A percentile compares a stretch with the other conserved stretches of the same genome.
These are phyloP conservation scores for Cyprinodon tularosa DNA, from an alignment of 2,113 vertebrate genomes.

Conservation along the genomic window DNA sequence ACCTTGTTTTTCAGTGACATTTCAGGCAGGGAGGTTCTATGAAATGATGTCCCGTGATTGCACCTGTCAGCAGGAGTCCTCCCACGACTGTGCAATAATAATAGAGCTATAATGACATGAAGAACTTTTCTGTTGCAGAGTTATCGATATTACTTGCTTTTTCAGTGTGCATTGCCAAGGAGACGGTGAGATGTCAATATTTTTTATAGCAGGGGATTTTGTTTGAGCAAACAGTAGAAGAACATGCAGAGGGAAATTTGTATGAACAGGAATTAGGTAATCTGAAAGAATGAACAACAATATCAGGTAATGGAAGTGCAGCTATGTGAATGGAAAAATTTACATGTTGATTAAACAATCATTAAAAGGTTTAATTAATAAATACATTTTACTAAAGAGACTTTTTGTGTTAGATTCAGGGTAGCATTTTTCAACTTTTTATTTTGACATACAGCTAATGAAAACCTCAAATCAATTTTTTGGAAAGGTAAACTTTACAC, in stretches of 20 bases:
- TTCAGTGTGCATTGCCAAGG: neutral
- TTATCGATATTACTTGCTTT: slow-evolving; percentile 11
- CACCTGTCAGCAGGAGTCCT: slow-evolving; percentile 38
- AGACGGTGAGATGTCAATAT: slow-evolving; percentile 4
- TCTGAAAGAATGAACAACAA: neutral
- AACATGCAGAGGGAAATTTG: neutral
- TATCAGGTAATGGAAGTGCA: neutral
- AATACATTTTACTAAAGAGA: neutral
- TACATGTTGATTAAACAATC: neutral
- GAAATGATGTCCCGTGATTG: slow-evolving; percentile 27
- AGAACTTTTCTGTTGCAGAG: slow-evolving; percentile 4
- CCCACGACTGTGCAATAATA: neutral
- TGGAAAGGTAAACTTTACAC: neutral
- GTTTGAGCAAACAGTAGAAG: neutral
- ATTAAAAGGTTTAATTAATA: neutral
- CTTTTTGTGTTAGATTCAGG: too few species aligned
- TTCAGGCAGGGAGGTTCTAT: slow-evolving; percentile 38
- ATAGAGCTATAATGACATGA: neutral
- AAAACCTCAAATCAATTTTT: too few species aligned
- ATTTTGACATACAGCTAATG: too few species aligned
- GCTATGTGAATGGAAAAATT: too few species aligned
- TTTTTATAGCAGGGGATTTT: neutral
- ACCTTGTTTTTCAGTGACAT: slow-evolving; percentile 48
- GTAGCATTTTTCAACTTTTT: neutral
- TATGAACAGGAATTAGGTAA: neutral